Evolutionary conservation across 2,888 invertebrate genomes (phyloP).

Genomic region (Acleris cristana): DNA sequence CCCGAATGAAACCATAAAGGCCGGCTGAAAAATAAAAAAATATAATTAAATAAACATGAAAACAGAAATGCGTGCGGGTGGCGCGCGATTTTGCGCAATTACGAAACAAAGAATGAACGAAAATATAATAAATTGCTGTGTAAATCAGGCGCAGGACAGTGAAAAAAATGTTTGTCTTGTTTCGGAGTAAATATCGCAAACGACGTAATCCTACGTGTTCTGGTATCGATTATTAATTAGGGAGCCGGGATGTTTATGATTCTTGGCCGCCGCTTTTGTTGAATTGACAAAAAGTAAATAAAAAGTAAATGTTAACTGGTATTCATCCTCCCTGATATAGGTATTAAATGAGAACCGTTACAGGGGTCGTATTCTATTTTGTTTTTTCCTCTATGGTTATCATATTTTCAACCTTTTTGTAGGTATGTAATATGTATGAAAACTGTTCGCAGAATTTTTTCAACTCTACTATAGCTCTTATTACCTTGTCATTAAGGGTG

Average conservation of each 20-base stretch:
- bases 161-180: constrained; percentile 24
- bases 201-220: constrained; percentile 11
- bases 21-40: constrained; percentile 4
- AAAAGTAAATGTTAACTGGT: too few relatives aligned
- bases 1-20: constrained; percentile 17
- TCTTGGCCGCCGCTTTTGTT: too few relatives aligned
- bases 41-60: constrained; percentile 26
- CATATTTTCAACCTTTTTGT: too few relatives aligned
- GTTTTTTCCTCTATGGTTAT: too few relatives aligned
- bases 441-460: too few relatives aligned
- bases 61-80: constrained; percentile 14
- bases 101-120: constrained; percentile 30
- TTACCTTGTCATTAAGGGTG: too few relatives aligned
- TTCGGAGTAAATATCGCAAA: constrained; percentile 9
- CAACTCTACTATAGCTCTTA: too few relatives aligned
- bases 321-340: too few relatives aligned
- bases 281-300: too few relatives aligned
- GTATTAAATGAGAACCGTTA: too few relatives aligned
- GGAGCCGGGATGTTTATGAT: not conserved
- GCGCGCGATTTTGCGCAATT: constrained; percentile 27
- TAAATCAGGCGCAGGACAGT: constrained; percentile 24
- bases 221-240: constrained; percentile 14
- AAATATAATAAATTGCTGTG: constrained; percentile 30
- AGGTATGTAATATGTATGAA: too few relatives aligned
- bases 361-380: too few relatives aligned